Percentiles rank a stretch among this genome's conserved stretches.
Evolutionary conservation across 64 coral and sea anemone species (phyloP).

Genomic region (Pocillopora damicornis): DNA sequence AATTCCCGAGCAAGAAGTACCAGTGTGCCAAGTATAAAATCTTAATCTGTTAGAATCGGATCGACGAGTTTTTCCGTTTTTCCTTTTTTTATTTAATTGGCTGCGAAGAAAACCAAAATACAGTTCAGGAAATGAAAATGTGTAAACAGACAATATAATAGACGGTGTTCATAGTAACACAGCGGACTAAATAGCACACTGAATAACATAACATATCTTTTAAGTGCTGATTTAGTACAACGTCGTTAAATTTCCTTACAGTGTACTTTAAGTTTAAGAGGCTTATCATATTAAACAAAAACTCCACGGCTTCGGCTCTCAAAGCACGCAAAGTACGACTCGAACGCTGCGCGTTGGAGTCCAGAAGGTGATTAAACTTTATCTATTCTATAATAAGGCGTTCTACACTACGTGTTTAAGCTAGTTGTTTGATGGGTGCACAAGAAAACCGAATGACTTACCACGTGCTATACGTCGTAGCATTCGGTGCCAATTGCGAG

Average conservation of each 20-base stretch:
- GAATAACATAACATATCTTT: neutral
- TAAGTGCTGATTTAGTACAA: neutral
- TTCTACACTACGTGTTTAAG: neutral
- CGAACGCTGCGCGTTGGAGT: neutral
- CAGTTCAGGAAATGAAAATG: too few species aligned
- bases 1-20: too few species aligned
- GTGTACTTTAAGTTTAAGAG: neutral
- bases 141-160: too few species aligned
- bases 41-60: too few species aligned
- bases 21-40: too few species aligned
- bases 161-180: too few species aligned
- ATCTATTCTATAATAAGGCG: neutral
- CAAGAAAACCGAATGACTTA: conserved; percentile 61
- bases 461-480: conserved; percentile 92
- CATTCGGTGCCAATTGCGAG: conserved; percentile 93
- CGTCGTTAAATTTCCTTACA: neutral
- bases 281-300: neutral
- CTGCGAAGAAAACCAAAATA: too few species aligned
- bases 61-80: too few species aligned
- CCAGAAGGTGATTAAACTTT: neutral
- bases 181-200: too few species aligned
- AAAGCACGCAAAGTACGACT: neutral
- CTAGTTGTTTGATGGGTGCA: conserved; percentile 14
- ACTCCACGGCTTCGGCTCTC: neutral
- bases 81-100: too few species aligned